Evolutionary conservation across 2,113 vertebrate genomes (phyloP).

Genomic region (Campylomormyrus tamandua): DNA sequence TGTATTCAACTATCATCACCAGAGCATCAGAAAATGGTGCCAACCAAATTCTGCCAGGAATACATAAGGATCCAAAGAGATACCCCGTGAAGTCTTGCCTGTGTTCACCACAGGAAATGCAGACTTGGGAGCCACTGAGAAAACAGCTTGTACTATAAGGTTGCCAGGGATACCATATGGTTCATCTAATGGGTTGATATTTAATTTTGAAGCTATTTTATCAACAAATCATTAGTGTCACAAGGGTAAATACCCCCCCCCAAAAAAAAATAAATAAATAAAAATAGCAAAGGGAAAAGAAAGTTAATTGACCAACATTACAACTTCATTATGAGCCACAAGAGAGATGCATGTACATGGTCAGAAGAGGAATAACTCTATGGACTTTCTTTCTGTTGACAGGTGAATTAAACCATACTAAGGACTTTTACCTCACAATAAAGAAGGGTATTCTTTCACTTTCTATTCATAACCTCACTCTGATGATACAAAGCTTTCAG

Average conservation of each 20-base stretch:
- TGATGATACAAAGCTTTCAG: background rate
- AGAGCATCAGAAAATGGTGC: background rate
- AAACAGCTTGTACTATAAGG: constrained; percentile 42
- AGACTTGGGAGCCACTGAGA: constrained; percentile 36
- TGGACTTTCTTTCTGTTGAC: constrained; percentile 37
- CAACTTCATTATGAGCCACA: constrained; percentile 48
- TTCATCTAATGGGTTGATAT: constrained; percentile 49
- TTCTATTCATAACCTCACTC: background rate
- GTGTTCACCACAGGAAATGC: constrained; percentile 24
- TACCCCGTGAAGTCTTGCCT: constrained; percentile 28
- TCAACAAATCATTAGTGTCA: constrained; percentile 51
- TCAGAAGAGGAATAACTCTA: constrained; percentile 51
- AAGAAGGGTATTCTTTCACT: background rate
- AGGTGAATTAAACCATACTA: constrained; percentile 28
- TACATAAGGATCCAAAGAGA: background rate
- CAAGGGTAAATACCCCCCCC: constrained; percentile 40
- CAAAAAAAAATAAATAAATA: background rate
- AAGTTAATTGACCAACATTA: constrained; percentile 51
- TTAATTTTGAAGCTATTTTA: constrained; percentile 38
- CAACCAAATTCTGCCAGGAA: constrained; percentile 18
- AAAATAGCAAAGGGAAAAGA: constrained; percentile 27
- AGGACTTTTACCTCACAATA: background rate
- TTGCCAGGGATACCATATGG: constrained; percentile 45
- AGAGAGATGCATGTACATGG: constrained; percentile 54
- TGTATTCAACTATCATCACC: background rate